phyloP scores from a whole-genome alignment of 1,140 invertebrate genomes.

The Phthorimaea operculella region DNA sequence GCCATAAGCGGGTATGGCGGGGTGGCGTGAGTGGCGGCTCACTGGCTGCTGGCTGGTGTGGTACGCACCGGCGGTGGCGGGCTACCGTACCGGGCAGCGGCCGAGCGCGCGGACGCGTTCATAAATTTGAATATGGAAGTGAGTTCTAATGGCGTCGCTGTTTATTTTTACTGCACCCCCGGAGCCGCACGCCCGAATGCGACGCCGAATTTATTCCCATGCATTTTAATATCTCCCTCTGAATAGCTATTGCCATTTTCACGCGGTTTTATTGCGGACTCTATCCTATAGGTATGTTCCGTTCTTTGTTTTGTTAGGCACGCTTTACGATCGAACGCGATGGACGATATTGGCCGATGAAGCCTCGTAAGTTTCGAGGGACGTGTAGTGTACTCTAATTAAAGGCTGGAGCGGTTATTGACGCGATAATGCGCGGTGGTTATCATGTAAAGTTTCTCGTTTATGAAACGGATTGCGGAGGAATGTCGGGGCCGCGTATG shows the following conservation, averaged over 20 bases:
- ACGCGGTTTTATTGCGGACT: conserved; percentile 59
- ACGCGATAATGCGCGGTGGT: conserved; percentile 30
- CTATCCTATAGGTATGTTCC: conserved; percentile 33
- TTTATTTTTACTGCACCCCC: conserved; percentile 68
- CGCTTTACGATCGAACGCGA: conserved; percentile 41
- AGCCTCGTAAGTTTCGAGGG: conserved; percentile 42
- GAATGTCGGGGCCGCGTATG: conserved; percentile 31
- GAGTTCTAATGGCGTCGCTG: conserved; percentile 67
- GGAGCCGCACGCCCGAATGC: conserved; percentile 60
- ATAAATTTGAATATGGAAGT: conserved; percentile 68
- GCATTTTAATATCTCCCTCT: conserved; percentile 68
- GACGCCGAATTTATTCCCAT: conserved; percentile 68
- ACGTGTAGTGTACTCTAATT: conserved; percentile 36
- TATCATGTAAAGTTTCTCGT: conserved; percentile 37
- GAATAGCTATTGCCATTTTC: conserved; percentile 66
- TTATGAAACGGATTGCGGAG: conserved; percentile 37
- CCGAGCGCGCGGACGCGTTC: conserved; percentile 48
- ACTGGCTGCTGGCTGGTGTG: conserved; percentile 7
- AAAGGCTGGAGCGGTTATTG: conserved; percentile 35
- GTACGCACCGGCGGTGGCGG: conserved; percentile 18
- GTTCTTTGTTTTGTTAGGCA: conserved; percentile 41
- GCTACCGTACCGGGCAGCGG: conserved; percentile 5
- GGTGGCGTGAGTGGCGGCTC: conserved; percentile 12
- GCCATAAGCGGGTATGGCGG: conserved; percentile 41
- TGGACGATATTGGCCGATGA: conserved; percentile 48